Conservation (phyloP, 2,113 vertebrate species). For the Mugil cephalus region DNA sequence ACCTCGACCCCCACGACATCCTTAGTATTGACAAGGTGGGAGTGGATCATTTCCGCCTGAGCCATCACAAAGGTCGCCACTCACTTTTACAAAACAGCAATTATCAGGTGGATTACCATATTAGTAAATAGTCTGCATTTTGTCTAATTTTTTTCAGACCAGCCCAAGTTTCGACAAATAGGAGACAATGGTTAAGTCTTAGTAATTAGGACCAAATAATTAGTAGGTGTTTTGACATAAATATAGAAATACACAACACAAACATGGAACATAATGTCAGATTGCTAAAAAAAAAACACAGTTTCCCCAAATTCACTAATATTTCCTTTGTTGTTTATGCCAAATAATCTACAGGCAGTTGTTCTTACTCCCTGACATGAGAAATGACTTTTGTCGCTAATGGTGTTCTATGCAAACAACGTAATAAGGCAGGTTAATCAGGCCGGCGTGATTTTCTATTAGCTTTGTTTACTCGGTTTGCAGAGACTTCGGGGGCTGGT, state of each 20-base stretch:
- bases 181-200: too few relatives aligned
- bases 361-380: conserved; percentile 61
- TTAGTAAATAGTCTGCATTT: background rate
- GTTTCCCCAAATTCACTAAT: conserved; percentile 8
- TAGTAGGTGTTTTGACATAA: background rate
- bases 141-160: too few relatives aligned
- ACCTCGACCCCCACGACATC: background rate
- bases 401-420: conserved; percentile 73
- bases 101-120: background rate
- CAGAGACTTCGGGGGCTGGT: conserved; percentile 65
- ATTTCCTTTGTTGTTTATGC: conserved; percentile 18
- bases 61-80: conserved; percentile 3
- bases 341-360: conserved; percentile 46
- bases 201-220: background rate
- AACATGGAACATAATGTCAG: background rate
- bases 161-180: too few relatives aligned
- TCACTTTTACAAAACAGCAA: background rate
- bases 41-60: conserved; percentile 8
- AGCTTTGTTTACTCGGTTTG: conserved; percentile 75
- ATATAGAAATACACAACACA: background rate
- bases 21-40: background rate
- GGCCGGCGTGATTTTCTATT: conserved; percentile 68
- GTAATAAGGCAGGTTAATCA: conserved; percentile 74
- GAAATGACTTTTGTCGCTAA: conserved; percentile 71
- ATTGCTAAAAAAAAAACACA: conserved; percentile 3